Percentiles rank a stretch among this genome's conserved stretches.
Conservation (phyloP, 2,888 invertebrate species). For the Trachelus troglodyta region DNA sequence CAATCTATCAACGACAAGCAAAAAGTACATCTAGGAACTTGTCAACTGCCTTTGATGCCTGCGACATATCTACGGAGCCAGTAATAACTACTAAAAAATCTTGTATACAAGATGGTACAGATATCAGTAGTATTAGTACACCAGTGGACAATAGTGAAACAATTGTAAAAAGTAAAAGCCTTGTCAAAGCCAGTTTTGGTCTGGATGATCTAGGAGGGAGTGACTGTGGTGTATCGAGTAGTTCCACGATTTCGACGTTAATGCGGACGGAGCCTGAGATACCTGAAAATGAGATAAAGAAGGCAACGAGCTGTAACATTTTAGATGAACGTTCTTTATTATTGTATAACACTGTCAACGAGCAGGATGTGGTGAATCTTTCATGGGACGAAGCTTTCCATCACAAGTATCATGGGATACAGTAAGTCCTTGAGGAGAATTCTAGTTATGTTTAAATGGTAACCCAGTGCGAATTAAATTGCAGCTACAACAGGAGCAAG, state of each 20-base stretch:
- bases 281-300: slow-evolving; percentile 9
- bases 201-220: neutral
- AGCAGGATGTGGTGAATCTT: slow-evolving; percentile 63
- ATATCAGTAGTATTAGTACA: neutral
- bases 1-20: slow-evolving; percentile 32
- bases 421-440: slow-evolving; percentile 70
- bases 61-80: slow-evolving; percentile 31
- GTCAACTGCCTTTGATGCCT: slow-evolving; percentile 52
- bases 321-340: slow-evolving; percentile 47
- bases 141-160: neutral
- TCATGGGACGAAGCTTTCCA: slow-evolving; percentile 74
- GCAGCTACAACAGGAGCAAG: slow-evolving; percentile 78
- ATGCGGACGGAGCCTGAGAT: slow-evolving; percentile 20
- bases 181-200: neutral
- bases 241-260: slow-evolving; percentile 25
- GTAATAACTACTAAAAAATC: neutral
- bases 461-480: slow-evolving; percentile 43
- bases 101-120: neutral
- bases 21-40: slow-evolving; percentile 49
- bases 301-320: neutral
- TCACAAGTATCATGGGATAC: slow-evolving; percentile 77
- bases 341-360: slow-evolving; percentile 49
- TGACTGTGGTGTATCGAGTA: slow-evolving; percentile 28
- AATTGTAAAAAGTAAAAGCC: neutral
- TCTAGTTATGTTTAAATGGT: neutral